phyloP scores from a whole-genome alignment of 2,113 vertebrate species.

The Brachionichthys hirsutus region DNA sequence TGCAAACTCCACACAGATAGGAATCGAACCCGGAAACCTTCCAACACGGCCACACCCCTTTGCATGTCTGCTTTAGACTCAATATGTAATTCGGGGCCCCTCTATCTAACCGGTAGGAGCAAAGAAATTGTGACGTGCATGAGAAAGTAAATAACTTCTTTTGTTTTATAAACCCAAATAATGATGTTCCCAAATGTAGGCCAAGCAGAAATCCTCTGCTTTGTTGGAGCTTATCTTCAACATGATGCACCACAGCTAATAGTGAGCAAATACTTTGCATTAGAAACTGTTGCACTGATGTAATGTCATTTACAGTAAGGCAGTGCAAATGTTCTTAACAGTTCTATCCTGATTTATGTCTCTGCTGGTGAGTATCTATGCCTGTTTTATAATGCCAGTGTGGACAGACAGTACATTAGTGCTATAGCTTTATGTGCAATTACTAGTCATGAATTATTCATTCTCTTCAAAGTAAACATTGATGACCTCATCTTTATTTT shows the following conservation, averaged over 20 bases:
- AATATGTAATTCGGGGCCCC: too few relatives aligned
- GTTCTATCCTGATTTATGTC: not conserved
- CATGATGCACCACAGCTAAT: not conserved
- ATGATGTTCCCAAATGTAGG: not conserved
- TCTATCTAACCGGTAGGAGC: too few relatives aligned
- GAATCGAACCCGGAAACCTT: too few relatives aligned
- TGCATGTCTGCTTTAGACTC: too few relatives aligned
- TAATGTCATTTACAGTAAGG: not conserved
- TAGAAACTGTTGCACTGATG: not conserved
- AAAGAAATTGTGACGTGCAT: too few relatives aligned
- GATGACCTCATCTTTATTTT: too few relatives aligned
- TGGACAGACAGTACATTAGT: slow-evolving; percentile 9
- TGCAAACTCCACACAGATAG: too few relatives aligned
- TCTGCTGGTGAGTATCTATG: not conserved
- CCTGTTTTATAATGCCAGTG: not conserved
- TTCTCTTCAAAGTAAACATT: not conserved
- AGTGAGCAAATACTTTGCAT: not conserved
- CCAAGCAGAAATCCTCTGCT: too few relatives aligned
- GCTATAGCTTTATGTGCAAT: not conserved
- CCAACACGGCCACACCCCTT: too few relatives aligned
- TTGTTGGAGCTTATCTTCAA: not conserved
- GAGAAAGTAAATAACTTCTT: too few relatives aligned
- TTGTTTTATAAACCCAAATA: not conserved
- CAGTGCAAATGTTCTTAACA: not conserved
- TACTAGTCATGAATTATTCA: slow-evolving; percentile 11